Base-by-base conservation (phyloP, 2,888 invertebrate species). In the Hyalella azteca region DNA sequence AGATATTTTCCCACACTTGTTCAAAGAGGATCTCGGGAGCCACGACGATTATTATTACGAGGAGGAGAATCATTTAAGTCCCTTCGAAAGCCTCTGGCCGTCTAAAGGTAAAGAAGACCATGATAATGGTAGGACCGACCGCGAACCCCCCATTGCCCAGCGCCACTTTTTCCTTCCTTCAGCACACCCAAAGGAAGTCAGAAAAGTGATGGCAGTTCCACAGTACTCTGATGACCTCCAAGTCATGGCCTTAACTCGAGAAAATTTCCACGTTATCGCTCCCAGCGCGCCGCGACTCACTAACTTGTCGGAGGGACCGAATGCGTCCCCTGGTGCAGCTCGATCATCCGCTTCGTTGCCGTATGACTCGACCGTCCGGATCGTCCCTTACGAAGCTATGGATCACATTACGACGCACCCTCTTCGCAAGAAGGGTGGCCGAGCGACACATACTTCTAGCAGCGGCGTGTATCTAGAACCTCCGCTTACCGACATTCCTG, bases 31-130 rank as follows among this genome's bases (percentile, higher is more conserved):
- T 41, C 79, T 83, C 19, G 73, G 78, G 4, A 77, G 73, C 36
- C 81, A 83, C 60, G 81, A 83, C 41, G 83, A 83, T 29, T 81
- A 83, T 60, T 83, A 83, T 50, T 83, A 83, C 48, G 81, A 83
- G n/a, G 80, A 79, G 13, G 75, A 81, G 11, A 54, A 66, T 26
- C 50, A 73, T 29, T 80, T 78, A 22, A 77, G 79, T 73, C 79
- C 79, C 32, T 80, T 80, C 50, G 80, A 81, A 50, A 73, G 48
- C 26, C 78, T 78, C 59, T 78, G 79, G 79, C 48, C 40, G 29
- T 45, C 29, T 3, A 26, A 11, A 13, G 15, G 19, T 9, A 45
- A 75, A n/a, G 29, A 41, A 75, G 22, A n/a, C 9, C 75, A 41
- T 66, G 66, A 66, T 5, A 36, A 66, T 36, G 9, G 36, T 0